Evolutionary conservation across 1,140 invertebrate genomes (phyloP), one percentile per base, ranked within the genome.

Genomic region (Leptinotarsa lineolata): DNA sequence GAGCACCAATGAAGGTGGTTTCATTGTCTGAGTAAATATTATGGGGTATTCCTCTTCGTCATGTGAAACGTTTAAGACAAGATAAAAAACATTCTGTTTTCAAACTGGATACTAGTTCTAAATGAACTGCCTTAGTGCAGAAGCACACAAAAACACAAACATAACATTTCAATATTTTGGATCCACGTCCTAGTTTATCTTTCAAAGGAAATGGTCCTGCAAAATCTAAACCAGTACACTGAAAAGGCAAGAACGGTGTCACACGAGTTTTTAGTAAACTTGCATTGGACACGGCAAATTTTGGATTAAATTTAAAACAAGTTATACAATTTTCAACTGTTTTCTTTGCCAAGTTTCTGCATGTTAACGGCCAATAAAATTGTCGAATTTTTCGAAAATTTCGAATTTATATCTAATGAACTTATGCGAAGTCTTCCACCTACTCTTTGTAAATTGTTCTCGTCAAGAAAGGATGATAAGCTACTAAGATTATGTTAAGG

Each of bases 91-190:
- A 67, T 4, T 77, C 74, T n/a, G 81, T 78, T 20, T 67, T 73
- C n/a, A 85, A 70, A 59, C 76, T 71, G 13, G 46, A 65, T 13
- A 81, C 79, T 2, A 81, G 44, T 72, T 84, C 82, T 21, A 85
- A 61, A 67, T 83, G 81, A 1, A 83, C 66, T 2, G 83, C 81
- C 72, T 70, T 78, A 5, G 76, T 76, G 3, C 39, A 39, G 12
- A 78, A 59, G 60, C 76, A 76, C 15, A 72, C 72, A 48, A 60
- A 80, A 6, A 46, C 5, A 46, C 45, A 6, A 6, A 46, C 13
- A 46, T 46, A 46, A 46, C 45, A 46, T 46, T 46, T 46, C 13
- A 6, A 13, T 6, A 13, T 46, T 46, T 46, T 46, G 45, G 5
- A 46, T 46, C 45, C 5, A 46, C 45, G 45, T 6, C 45, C 45